Base-by-base conservation (phyloP, 2,888 invertebrate genomes). In the Hyppa rectilinea region DNA sequence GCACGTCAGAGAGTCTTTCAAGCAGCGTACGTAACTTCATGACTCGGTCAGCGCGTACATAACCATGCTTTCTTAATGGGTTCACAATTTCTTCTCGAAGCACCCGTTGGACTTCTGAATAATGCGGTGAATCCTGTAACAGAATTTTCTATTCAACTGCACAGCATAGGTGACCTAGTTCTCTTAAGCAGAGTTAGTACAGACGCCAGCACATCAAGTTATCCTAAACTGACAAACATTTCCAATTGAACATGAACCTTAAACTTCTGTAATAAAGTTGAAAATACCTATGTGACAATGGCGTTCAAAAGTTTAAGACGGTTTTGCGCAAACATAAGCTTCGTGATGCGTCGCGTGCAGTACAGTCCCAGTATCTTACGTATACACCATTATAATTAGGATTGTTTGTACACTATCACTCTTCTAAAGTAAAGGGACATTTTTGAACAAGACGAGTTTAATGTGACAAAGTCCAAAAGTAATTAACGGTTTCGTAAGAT, bases 51-150 rank as follows among this genome's bases (percentile, higher is more conserved):
- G 99, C 99, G 84, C 98, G 97, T 53, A 99, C 99, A 95, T 98
- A 99, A 83, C 98, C 96, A 93, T 98, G 97, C 86, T 97, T 97
- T 80, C 99, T 96, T 68, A 99, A 96, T 17, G 99, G 99, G 96
- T 99, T 99, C 17, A 99, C 99, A 84, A 99, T 99, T 93, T 99
- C 99, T 91, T 99, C 99, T 55, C 99, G 97, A 68, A 99, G 96
- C 53, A 99, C 98, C 83, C 97, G 96, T 92, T 98, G 98, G 34
- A 99, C 98, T 94, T 98, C 96, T 50, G 94, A 89, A 87, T 97
- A 97, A 85, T 96, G 96, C 3, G 95, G 93, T 12, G 96, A 96
- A 76, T 97, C 97, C 97, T 97, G 61, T 38, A 56, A 75, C 23
- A 53, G 1, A 40, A 36, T 23, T 12, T 47, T 20, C 1, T 0